Percentiles rank a stretch among this genome's conserved stretches.
These are phyloP conservation scores for Poecilia wingei DNA, from an alignment of 2,797 vertebrate species.

Conservation along the genomic window DNA sequence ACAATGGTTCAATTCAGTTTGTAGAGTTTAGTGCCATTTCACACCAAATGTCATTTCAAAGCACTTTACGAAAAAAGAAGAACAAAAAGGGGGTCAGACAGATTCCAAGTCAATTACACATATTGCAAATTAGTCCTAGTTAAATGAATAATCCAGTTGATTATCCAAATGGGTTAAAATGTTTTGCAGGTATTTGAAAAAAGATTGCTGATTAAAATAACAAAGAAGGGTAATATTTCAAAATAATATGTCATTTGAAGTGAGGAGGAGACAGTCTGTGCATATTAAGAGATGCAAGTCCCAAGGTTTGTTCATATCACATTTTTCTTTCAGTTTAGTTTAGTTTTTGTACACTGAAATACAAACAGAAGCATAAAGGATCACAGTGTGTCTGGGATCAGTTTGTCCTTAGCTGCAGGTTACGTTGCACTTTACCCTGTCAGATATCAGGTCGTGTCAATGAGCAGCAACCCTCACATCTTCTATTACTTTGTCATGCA, in stretches of 20 bases:
- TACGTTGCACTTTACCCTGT: background rate
- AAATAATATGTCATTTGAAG: background rate
- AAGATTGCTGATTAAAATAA: background rate
- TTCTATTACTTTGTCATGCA: background rate
- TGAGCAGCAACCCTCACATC: background rate
- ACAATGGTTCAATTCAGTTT: background rate
- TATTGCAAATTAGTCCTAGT: background rate
- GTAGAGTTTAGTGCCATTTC: background rate
- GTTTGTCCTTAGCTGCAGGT: background rate
- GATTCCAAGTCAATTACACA: background rate
- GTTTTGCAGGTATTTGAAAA: background rate
- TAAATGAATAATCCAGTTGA: background rate
- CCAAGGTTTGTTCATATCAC: no score
- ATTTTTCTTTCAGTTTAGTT: no score
- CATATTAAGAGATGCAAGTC: no score
- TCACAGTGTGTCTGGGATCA: background rate
- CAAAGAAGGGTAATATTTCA: background rate
- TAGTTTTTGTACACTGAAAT: background rate
- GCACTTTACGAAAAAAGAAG: background rate
- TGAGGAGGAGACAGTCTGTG: no score
- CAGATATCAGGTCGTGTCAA: background rate
- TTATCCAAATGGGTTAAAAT: background rate
- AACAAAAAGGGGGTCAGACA: background rate
- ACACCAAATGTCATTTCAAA: background rate
- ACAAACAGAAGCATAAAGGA: background rate